phyloP scores from a whole-genome alignment of 2,888 invertebrate genomes.

The Trachelus stipa region DNA sequence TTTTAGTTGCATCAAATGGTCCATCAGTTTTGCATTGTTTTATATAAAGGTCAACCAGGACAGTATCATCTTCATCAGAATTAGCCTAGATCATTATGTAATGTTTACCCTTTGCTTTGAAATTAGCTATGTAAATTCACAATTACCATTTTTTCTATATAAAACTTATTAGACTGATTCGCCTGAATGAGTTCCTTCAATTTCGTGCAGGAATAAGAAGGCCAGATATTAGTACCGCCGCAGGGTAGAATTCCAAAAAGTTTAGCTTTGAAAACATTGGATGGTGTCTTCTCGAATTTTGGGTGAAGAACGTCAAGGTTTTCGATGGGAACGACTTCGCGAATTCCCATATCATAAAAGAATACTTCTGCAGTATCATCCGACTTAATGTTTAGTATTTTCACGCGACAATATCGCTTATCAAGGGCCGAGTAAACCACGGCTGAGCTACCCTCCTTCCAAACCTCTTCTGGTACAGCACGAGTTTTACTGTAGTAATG shows the following conservation, averaged over 20 bases:
- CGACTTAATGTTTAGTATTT: constrained; percentile 65
- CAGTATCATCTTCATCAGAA: constrained; percentile 44
- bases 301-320: constrained; percentile 69
- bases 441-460: constrained; percentile 70
- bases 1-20: constrained; percentile 75
- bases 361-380: constrained; percentile 69
- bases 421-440: constrained; percentile 67
- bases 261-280: constrained; percentile 76
- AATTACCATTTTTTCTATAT: constrained; percentile 70
- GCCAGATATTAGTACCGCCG: constrained; percentile 74
- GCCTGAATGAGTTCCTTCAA: constrained; percentile 70
- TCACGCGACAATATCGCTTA: constrained; percentile 75
- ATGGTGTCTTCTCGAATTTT: constrained; percentile 69
- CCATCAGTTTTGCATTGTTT: constrained; percentile 72
- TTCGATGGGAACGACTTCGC: constrained; percentile 67
- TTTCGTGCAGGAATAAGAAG: constrained; percentile 72
- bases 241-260: constrained; percentile 78
- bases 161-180: constrained; percentile 67
- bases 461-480: constrained; percentile 50
- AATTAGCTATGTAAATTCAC: not conserved
- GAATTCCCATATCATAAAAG: constrained; percentile 75
- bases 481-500: constrained; percentile 65
- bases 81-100: constrained; percentile 25
- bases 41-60: constrained; percentile 75
- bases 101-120: not conserved